Conservation (phyloP, 2,797 vertebrate genomes). For the Anableps anableps region DNA sequence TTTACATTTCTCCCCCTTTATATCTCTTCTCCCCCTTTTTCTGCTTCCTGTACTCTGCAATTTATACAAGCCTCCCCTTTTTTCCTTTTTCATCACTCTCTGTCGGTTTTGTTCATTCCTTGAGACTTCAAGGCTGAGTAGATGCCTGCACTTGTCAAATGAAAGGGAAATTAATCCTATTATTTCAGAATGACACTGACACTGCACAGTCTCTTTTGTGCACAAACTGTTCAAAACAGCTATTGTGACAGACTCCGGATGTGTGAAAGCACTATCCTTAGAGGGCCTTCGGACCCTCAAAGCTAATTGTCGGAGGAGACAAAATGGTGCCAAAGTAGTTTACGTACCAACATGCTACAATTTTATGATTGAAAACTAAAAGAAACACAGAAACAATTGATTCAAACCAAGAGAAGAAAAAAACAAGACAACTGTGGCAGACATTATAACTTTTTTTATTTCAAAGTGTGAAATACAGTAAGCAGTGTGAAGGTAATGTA, state of each 20-base stretch:
- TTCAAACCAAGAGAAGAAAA: not conserved
- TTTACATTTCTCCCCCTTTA: conserved; percentile 48
- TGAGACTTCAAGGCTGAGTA: conserved; percentile 45
- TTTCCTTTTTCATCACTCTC: conserved; percentile 28
- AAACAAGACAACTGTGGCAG: conserved; percentile 19
- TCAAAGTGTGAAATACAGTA: conserved; percentile 14
- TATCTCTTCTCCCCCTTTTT: conserved; percentile 42
- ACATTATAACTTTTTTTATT: conserved; percentile 6
- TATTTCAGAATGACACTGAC: conserved; percentile 55
- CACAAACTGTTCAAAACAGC: conserved; percentile 47
- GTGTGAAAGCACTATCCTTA: conserved; percentile 35
- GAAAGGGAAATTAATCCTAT: conserved; percentile 69
- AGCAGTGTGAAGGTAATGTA: conserved; percentile 13
- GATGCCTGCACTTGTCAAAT: conserved; percentile 48
- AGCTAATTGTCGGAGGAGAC: conserved; percentile 46
- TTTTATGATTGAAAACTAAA: conserved; percentile 32
- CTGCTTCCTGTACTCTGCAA: conserved; percentile 41
- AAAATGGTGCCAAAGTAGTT: conserved; percentile 22
- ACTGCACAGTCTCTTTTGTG: conserved; percentile 39
- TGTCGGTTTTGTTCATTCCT: conserved; percentile 32
- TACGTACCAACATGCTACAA: conserved; percentile 24
- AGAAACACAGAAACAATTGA: conserved; percentile 21
- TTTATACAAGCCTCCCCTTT: conserved; percentile 17
- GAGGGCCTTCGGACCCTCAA: conserved; percentile 33
- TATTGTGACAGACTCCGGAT: conserved; percentile 32